Base-by-base conservation (phyloP, 2,888 invertebrate genomes). In the Leptinotarsa tumamoca region DNA sequence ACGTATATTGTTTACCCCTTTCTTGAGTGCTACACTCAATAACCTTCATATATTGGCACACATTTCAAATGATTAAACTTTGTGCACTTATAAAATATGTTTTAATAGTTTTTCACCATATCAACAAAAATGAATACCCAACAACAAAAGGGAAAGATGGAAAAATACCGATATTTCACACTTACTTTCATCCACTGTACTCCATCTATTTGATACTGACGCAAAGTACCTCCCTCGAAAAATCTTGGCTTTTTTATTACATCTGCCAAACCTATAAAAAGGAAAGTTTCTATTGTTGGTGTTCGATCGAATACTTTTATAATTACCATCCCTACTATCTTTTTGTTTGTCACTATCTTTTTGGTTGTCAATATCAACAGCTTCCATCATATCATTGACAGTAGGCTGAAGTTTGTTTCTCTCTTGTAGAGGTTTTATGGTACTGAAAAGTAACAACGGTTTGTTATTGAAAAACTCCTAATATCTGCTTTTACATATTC, bases 141-240 rank as follows among this genome's bases (percentile, higher is more conserved):
- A 23, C 23, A 23, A 23, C 23, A 21, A 21, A 43, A 23, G 15
- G 17, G 10, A 15, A 58, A 33, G 33, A n/a, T 17, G 15, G 68
- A 56, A 63, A 43, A 56, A 54, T 43, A 75, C 14, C 33, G 23
- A 56, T 13, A 14, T 72, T 51, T 69, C 18, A 50, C 23, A 81
- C 81, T 91, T 68, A 94, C 90, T 23, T 90, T 89, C 69, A 94
- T 86, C 94, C 94, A 94, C 82, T 92, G 92, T 17, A 94, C 87
- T 2, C 94, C 92, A 74, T 92, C 89, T 85, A 91, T 85, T 86
- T 92, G 92, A 85, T 94, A 93, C 0, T 90, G 90, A 56, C 92
- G 90, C 80, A 94, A 86, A 76, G 87, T 88, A 78, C 92, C 88
- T 4, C 89, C 89, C 50, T 83, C 78, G 74, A 86, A 86, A 72